A percentile compares a stretch with the other conserved stretches of the same genome.
These are phyloP conservation scores for Venusia cambrica DNA, from an alignment of 2,888 invertebrate genomes.

Conservation along the genomic window DNA sequence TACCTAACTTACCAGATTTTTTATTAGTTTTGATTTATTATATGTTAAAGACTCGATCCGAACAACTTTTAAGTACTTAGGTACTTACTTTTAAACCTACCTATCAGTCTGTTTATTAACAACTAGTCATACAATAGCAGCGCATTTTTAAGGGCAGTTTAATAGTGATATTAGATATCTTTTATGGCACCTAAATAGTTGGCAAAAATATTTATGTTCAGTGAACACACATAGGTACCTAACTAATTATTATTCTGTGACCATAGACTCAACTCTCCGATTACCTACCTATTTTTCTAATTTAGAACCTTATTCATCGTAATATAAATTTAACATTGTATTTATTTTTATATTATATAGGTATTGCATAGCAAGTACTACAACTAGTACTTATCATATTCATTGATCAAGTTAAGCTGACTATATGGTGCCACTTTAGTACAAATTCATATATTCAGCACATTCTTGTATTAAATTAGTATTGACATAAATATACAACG, in stretches of 20 bases:
- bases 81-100: conserved; percentile 13
- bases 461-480: conserved; percentile 37
- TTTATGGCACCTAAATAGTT: conserved; percentile 3
- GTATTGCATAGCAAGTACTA: too few species aligned
- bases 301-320: too few species aligned
- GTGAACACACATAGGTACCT: too few species aligned
- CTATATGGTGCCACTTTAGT: conserved; percentile 17
- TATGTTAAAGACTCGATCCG: conserved; percentile 39
- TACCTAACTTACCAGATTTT: too few species aligned
- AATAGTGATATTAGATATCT: conserved; percentile 40
- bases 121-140: conserved; percentile 72
- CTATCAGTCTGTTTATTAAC: conserved; percentile 42
- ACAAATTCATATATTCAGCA: conserved; percentile 21
- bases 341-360: too few species aligned
- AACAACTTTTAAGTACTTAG: conserved; percentile 24
- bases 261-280: too few species aligned
- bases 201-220: conserved; percentile 6
- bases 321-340: too few species aligned
- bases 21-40: too few species aligned
- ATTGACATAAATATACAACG: conserved; percentile 66
- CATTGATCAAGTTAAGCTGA: too few species aligned
- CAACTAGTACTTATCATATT: too few species aligned
- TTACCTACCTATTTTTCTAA: too few species aligned
- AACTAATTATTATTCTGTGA: too few species aligned
- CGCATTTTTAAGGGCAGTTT: conserved; percentile 53